A percentile compares a stretch with the other conserved stretches of the same genome.
Conservation (phyloP, 2,113 vertebrate species). For the Cepphus grylle region DNA sequence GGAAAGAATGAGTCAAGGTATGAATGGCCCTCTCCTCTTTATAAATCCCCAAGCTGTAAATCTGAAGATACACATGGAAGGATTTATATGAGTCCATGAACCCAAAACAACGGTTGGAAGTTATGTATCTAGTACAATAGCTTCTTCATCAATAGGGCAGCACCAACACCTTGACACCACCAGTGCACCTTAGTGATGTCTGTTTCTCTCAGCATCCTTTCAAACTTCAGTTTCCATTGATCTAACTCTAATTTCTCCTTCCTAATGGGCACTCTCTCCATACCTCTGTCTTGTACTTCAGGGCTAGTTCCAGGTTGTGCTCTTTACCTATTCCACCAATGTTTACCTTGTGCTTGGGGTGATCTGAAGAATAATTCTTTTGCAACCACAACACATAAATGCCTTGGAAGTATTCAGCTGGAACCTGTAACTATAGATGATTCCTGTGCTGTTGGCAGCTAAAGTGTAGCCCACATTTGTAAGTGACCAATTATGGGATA, state of each 20-base stretch:
- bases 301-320: not conserved
- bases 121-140: not conserved
- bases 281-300: not conserved
- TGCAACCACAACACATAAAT: not conserved
- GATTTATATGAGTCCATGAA: not conserved
- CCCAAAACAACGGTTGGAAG: not conserved
- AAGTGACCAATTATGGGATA: not conserved
- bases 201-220: not conserved
- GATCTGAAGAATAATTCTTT: not conserved
- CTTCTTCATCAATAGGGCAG: not conserved
- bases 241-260: not conserved
- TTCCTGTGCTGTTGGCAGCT: not conserved
- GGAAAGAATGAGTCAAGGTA: not conserved
- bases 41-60: not conserved
- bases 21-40: not conserved
- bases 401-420: not conserved
- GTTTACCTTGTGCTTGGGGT: not conserved
- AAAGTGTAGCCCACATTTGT: not conserved
- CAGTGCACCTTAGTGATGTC: not conserved
- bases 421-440: not conserved
- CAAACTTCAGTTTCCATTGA: not conserved
- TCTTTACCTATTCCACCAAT: not conserved
- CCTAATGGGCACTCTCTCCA: not conserved
- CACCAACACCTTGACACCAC: not conserved
- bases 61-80: not conserved